Conservation (phyloP, 1,140 invertebrate species). For the Melipona quadrifasciata region DNA sequence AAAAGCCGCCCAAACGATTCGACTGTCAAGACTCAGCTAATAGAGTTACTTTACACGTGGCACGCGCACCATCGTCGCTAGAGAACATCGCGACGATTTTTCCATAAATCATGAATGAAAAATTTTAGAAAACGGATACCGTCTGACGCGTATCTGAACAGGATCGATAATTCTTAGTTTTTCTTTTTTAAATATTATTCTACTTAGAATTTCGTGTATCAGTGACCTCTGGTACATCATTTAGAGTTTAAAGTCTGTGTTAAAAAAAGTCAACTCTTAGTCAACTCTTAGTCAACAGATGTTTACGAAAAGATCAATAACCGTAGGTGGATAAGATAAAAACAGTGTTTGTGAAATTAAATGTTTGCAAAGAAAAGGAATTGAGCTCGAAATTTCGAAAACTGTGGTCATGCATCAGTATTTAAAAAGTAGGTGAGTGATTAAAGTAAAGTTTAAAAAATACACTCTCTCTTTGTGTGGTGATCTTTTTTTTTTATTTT, state of each 20-base stretch:
- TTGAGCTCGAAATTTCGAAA: not conserved
- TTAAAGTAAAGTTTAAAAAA: not conserved
- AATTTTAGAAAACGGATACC: not conserved
- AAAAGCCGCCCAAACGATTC: not conserved
- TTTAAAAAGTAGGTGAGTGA: conserved; percentile 63
- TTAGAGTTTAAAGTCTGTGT: not conserved
- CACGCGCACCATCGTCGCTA: not conserved
- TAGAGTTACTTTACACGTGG: conserved; percentile 5
- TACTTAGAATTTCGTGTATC: not conserved
- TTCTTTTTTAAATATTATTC: not conserved
- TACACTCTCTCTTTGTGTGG: not conserved
- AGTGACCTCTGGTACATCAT: not conserved
- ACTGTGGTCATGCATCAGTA: conserved; percentile 61
- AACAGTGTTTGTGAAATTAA: not conserved
- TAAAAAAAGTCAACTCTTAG: not conserved
- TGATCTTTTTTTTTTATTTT: not conserved
- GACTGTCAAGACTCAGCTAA: conserved; percentile 38
- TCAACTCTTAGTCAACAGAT: not conserved
- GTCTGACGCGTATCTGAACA: not conserved
- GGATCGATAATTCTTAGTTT: conserved; percentile 34
- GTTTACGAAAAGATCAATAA: not conserved
- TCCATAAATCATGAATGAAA: conserved; percentile 51
- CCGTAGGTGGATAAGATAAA: not conserved
- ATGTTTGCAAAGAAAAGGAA: no score
- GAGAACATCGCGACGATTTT: not conserved